Percentiles rank a stretch among this genome's conserved stretches.
phyloP scores from a whole-genome alignment of 2,888 invertebrate species.

The Eugnorisma glareosa region DNA sequence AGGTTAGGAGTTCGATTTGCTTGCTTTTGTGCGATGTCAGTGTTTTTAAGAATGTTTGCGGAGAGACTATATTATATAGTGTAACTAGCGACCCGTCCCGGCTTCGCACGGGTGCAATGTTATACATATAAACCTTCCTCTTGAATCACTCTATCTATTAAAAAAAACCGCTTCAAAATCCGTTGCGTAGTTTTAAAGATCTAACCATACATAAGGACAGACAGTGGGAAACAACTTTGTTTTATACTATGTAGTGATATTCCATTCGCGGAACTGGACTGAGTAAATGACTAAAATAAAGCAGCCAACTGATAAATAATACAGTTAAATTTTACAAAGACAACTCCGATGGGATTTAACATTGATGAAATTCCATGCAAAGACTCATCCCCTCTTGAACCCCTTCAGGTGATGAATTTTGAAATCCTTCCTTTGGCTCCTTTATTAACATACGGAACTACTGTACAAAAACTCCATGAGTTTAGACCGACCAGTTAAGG shows the following conservation, averaged over 20 bases:
- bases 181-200: no score
- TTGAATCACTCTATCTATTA: no score
- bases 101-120: no score
- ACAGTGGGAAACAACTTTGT: no score
- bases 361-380: background rate
- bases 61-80: no score
- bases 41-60: background rate
- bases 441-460: background rate
- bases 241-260: no score
- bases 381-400: background rate
- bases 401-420: background rate
- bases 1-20: slow-evolving; percentile 22
- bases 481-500: background rate
- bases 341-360: background rate
- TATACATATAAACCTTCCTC: no score
- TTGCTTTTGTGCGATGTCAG: slow-evolving; percentile 15
- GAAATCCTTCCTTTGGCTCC: background rate
- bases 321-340: background rate
- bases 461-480: background rate
- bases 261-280: background rate
- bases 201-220: no score
- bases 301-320: background rate
- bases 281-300: background rate
- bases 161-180: no score
- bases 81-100: no score